Evolutionary conservation across 2,797 vertebrate species (phyloP), one percentile per base, ranked within the genome.

Genomic region (Florisuga fusca): DNA sequence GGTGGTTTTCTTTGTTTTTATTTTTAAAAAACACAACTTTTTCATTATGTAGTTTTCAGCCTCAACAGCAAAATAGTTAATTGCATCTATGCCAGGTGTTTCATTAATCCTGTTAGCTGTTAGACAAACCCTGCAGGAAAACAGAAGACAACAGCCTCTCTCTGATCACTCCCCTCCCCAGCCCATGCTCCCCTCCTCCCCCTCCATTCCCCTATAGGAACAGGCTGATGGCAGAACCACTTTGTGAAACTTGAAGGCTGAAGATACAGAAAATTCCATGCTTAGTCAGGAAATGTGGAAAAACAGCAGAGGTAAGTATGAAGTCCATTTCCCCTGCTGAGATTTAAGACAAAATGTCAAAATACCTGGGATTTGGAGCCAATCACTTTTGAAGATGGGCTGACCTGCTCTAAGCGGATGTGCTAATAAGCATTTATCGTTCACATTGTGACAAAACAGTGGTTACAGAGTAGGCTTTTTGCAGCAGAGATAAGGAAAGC

Each of bases 31-130:
- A 25, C 48, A 22, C 21, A 50, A 50, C 48, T 50, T 50, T 25
- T 51, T 86, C 90, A 93, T 95, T 94, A 93, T 84, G 69, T 90
- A 94, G 84, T 83, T 97, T 96, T 96, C 86, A 97, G 95, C 94
- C 72, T 96, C 93, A 92, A 94, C 95, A 97, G 95, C 96, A 97
- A 96, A 97, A 96, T 93, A 93, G 81, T 95, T 96, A 97, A 97
- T 97, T 97, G 94, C 95, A 95, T 93, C 89, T 93, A 72, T 96
- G 93, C 95, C 96, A 97, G 95, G 95, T 97, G 95, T 96, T 97
- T 96, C 96, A 97, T 97, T 97, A 97, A 96, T 96, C 94, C 89
- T 69, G 95, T 96, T 97, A 97, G 94, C 94, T 96, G 93, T 95
- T 94, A 95, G 94, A 95, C 87, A 95, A 95, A 96, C 73, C 94